Conservation (phyloP, 35 echinoderm and acorn worm genomes). For the Lytechinus pictus region DNA sequence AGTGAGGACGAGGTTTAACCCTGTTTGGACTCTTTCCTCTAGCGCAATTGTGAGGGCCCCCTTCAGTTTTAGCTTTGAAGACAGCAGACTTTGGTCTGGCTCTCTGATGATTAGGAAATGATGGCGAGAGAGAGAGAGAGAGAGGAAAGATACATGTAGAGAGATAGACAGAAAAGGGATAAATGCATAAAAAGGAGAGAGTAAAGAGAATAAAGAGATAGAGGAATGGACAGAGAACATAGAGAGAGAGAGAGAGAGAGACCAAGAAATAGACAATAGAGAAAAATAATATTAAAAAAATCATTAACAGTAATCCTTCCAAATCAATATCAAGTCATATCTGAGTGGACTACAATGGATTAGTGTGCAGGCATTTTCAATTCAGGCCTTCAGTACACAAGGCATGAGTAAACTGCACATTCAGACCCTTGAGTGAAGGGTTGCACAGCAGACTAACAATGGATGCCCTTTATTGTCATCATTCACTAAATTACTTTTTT, state of each 20-base stretch:
- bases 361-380: too few species aligned
- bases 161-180: neutral
- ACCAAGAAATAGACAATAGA: neutral
- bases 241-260: neutral
- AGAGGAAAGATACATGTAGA: neutral
- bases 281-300: neutral
- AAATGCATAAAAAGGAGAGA: neutral
- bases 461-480: too few species aligned
- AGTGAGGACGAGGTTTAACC: slow-evolving; percentile 39
- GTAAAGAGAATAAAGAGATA: neutral
- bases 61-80: neutral
- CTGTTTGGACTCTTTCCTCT: slow-evolving; percentile 46
- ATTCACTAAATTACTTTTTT: too few species aligned
- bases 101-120: neutral
- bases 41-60: neutral
- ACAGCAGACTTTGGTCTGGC: slow-evolving; percentile 30
- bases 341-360: too few species aligned
- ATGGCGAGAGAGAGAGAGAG: neutral
- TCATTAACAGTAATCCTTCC: too few species aligned
- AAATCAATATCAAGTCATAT: too few species aligned
- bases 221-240: neutral
- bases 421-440: too few species aligned
- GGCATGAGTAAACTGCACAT: too few species aligned
- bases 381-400: too few species aligned
- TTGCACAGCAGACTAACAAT: too few species aligned